Base-by-base conservation (phyloP, 2,797 vertebrate genomes). In the Hoplostethus atlanticus region DNA sequence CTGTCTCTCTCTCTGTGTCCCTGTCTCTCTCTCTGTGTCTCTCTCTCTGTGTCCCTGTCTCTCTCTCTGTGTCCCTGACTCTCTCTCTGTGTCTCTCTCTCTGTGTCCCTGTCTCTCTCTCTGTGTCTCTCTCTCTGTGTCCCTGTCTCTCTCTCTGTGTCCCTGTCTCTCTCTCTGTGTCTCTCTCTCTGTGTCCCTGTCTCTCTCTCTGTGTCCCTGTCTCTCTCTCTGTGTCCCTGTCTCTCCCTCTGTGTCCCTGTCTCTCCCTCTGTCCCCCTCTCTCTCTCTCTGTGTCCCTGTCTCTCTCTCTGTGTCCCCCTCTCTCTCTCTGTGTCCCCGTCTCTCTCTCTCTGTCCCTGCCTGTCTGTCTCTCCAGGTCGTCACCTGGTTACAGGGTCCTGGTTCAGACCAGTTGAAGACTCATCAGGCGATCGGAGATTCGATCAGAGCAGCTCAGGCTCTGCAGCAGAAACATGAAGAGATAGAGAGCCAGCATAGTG, bases 401-500 rank as follows among this genome's bases (percentile, higher is more conserved):
- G 98, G 98, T 68, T 96, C 95, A n/a, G 98, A 99, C 36, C 97
- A 98, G 56, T 87, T 99, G 46, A 95, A 97, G 89, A 97, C 96
- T 8, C 97, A 99, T 63, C 98, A 97, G 95, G 97, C 96, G 12
- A 99, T 99, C 9, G 98, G 98, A 52, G 97, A 99, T 90, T 99
- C 98, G 2, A 97, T 97, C 63, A 93, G 98, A 83, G 95, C 98
- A 3, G 98, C 98, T 30, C 98, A 99, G 92, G 96, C 97, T 38
- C 95, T 99, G 68, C 98, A 99, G 69, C 97, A 99, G 92, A 99
- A 98, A 81, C 98, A 99, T 0, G 98, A 99, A 87, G 98, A 99
- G 87, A 98, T 99, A 0, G 98, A 99, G 92, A 99, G 97, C 84
- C 98, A 99, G 77, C 97, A 99, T 92, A 99, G 98, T 89, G 98